Evolutionary conservation across 92 coral and sea anemone genomes (phyloP).

Genomic region (Phenganax subtilis): DNA sequence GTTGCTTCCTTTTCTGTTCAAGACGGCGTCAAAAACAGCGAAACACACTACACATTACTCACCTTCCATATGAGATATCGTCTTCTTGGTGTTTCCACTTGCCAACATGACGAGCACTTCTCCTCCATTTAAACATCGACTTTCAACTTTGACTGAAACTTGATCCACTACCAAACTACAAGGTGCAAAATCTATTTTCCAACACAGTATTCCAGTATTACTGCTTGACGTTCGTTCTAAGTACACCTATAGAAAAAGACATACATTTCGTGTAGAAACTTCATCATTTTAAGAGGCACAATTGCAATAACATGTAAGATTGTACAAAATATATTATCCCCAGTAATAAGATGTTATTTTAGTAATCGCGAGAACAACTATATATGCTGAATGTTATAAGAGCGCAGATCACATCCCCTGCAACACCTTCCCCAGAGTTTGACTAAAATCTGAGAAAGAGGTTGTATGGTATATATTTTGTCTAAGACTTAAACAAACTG

Average conservation of each 20-base stretch:
- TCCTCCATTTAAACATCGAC: conserved; percentile 65
- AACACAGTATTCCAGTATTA: conserved; percentile 69
- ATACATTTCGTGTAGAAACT: not conserved
- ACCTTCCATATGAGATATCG: conserved; percentile 81
- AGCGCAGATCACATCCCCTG: no score
- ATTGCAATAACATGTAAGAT: not conserved
- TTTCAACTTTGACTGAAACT: conserved; percentile 65
- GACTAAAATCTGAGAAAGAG: no score
- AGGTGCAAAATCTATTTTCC: conserved; percentile 80
- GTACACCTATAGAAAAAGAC: conserved; percentile 53
- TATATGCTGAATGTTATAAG: no score
- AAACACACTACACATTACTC: not conserved
- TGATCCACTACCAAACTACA: conserved; percentile 91
- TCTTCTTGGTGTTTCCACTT: conserved; percentile 60
- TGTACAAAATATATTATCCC: not conserved
- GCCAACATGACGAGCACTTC: conserved; percentile 72
- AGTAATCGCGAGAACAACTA: no score
- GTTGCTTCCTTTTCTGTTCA: no score
- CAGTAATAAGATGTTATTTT: no score
- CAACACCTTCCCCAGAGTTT: no score
- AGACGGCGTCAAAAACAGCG: no score
- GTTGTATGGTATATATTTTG: no score
- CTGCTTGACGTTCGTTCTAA: conserved; percentile 60
- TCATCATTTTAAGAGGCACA: not conserved
- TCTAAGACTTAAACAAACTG: no score